These are phyloP conservation scores for Ophiodon elongatus DNA, from an alignment of 2,113 vertebrate genomes.

Conservation along the genomic window DNA sequence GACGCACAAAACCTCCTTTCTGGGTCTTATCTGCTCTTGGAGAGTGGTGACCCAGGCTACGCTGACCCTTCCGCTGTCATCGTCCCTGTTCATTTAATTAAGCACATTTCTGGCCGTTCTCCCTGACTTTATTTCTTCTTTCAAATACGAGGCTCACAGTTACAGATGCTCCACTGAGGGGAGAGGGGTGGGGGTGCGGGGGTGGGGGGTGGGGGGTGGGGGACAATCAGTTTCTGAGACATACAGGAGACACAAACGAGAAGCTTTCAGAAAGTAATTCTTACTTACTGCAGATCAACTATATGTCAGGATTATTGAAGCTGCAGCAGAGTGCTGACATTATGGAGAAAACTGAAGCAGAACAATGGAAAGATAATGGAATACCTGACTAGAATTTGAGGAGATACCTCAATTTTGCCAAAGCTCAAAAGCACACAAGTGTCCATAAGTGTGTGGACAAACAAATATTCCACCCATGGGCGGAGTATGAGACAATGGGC, in stretches of 20 bases:
- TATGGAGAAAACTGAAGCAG: not conserved
- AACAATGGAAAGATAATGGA: not conserved
- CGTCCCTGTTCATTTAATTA: constrained; percentile 29
- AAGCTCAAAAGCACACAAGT: not conserved
- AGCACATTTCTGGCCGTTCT: constrained; percentile 5
- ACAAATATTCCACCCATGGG: not conserved
- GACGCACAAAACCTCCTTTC: not conserved
- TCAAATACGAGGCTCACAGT: constrained; percentile 15
- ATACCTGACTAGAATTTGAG: not conserved
- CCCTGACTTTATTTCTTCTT: constrained; percentile 14
- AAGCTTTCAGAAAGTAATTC: not conserved
- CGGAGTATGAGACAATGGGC: not conserved
- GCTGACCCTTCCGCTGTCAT: not conserved
- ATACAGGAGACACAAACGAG: not conserved
- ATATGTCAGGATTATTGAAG: not conserved
- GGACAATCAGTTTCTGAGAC: too few species aligned
- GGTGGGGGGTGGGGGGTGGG: too few species aligned
- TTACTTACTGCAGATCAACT: not conserved
- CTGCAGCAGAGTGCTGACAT: not conserved
- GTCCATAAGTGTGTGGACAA: not conserved
- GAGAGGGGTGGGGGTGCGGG: too few species aligned
- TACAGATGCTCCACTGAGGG: constrained; percentile 13
- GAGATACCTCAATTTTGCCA: not conserved
- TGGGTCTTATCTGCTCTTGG: constrained; percentile 29
- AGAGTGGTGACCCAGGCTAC: not conserved